phyloP scores from a whole-genome alignment of 2,113 vertebrate genomes.

The Halcyon malimbica region DNA sequence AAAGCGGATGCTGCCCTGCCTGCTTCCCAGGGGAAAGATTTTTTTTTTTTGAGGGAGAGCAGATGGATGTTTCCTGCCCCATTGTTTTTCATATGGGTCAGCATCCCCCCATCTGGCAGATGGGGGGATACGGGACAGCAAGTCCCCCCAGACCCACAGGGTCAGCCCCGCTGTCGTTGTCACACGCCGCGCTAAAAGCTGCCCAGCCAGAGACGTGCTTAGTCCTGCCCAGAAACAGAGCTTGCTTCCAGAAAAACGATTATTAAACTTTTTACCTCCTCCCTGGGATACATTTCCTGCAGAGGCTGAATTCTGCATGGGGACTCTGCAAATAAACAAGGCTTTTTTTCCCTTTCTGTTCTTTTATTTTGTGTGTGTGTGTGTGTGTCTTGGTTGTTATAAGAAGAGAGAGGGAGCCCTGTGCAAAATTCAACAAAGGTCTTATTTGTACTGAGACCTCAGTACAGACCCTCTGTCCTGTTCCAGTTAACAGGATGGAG shows the following conservation, averaged over 20 bases:
- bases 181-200: neutral
- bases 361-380: neutral
- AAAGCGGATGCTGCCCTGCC: neutral
- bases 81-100: neutral
- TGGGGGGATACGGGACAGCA: neutral
- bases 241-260: neutral
- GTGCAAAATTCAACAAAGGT: conserved; percentile 59
- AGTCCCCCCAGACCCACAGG: neutral
- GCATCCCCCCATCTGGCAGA: neutral
- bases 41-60: neutral
- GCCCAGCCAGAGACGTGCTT: neutral
- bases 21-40: neutral
- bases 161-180: neutral
- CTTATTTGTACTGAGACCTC: conserved; percentile 55
- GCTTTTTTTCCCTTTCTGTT: conserved; percentile 25
- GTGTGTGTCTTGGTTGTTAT: conserved; percentile 24
- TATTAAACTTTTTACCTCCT: conserved; percentile 41
- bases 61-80: neutral
- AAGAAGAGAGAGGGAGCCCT: conserved; percentile 52
- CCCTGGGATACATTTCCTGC: conserved; percentile 48
- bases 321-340: conserved; percentile 63
- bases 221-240: neutral
- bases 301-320: conserved; percentile 45
- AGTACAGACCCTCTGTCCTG: conserved; percentile 59
- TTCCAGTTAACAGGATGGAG: conserved; percentile 65